These are phyloP conservation scores for Poeciliopsis retropinna DNA, from an alignment of 2,113 vertebrate genomes.

Conservation along the genomic window DNA sequence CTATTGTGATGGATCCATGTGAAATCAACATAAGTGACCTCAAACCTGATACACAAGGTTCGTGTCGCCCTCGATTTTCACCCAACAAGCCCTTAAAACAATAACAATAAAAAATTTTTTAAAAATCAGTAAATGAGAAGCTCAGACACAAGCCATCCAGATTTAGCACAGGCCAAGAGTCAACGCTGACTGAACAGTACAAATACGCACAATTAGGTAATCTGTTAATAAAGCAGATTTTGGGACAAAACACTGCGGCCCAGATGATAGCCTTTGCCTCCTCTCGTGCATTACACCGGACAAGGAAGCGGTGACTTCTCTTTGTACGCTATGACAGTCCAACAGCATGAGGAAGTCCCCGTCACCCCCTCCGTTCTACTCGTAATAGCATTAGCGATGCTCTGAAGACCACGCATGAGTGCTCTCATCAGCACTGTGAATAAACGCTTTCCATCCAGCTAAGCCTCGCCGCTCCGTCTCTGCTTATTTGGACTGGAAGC, in stretches of 20 bases:
- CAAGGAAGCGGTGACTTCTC: slow-evolving; percentile 47
- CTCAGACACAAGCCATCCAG: slow-evolving; percentile 31
- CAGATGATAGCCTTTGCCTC: slow-evolving; percentile 26
- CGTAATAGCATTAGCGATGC: slow-evolving; percentile 50
- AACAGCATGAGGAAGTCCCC: slow-evolving; percentile 9
- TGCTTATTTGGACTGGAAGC: slow-evolving; percentile 22
- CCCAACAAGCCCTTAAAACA: slow-evolving; percentile 15
- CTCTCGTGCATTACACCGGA: slow-evolving; percentile 23
- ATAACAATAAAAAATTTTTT: background rate
- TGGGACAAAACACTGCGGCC: slow-evolving; percentile 31
- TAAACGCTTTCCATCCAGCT: slow-evolving; percentile 49
- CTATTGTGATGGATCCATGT: slow-evolving; percentile 43
- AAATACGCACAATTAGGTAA: slow-evolving; percentile 48
- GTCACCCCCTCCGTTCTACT: slow-evolving; percentile 25
- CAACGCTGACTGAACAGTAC: slow-evolving; percentile 27
- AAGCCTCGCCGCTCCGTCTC: slow-evolving; percentile 39
- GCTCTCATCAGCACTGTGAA: slow-evolving; percentile 37
- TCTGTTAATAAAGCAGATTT: slow-evolving; percentile 54
- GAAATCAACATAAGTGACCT: slow-evolving; percentile 56
- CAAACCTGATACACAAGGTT: slow-evolving; percentile 44
- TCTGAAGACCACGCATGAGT: slow-evolving; percentile 61
- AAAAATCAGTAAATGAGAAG: background rate
- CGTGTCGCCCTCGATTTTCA: slow-evolving; percentile 41
- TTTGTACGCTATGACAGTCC: slow-evolving; percentile 36
- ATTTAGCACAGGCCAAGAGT: slow-evolving; percentile 6